A percentile compares a stretch with the other conserved stretches of the same genome.
phyloP scores from a whole-genome alignment of 2,888 invertebrate species.

The Spilosoma lubricipeda region DNA sequence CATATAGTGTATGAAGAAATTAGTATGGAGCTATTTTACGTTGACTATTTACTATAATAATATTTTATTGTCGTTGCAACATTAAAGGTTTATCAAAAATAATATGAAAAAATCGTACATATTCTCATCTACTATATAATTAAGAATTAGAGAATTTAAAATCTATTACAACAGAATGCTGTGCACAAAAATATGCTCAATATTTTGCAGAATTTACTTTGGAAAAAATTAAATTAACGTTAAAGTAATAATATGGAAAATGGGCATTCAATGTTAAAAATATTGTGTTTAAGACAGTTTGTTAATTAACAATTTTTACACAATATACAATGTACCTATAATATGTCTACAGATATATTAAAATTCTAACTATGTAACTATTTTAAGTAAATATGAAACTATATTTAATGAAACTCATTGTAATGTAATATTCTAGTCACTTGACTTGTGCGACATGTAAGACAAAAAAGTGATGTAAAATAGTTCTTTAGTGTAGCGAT shows the following conservation, averaged over 20 bases:
- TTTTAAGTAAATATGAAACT: slow-evolving; percentile 16
- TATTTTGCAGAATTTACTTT: slow-evolving; percentile 45
- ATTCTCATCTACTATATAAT: slow-evolving; percentile 28
- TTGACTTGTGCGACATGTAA: slow-evolving; percentile 66
- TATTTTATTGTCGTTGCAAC: slow-evolving; percentile 51
- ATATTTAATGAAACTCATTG: slow-evolving; percentile 53
- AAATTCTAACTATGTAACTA: slow-evolving; percentile 39
- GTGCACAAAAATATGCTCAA: slow-evolving; percentile 67
- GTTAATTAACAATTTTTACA: slow-evolving; percentile 47
- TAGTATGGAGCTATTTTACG: slow-evolving; percentile 46
- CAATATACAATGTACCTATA: slow-evolving; percentile 50
- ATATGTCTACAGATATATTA: slow-evolving; percentile 44
- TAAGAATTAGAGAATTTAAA: slow-evolving; percentile 31
- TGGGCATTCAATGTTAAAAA: slow-evolving; percentile 41
- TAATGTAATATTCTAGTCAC: slow-evolving; percentile 61
- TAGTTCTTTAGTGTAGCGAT: slow-evolving; percentile 62
- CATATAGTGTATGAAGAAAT: slow-evolving; percentile 35
- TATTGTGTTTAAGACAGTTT: slow-evolving; percentile 44
- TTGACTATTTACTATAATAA: slow-evolving; percentile 41
- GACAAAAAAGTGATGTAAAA: slow-evolving; percentile 82
- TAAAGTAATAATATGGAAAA: slow-evolving; percentile 32
- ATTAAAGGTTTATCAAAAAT: slow-evolving; percentile 47
- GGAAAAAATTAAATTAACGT: slow-evolving; percentile 34
- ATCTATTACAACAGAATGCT: slow-evolving; percentile 36
- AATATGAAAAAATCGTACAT: slow-evolving; percentile 16